A percentile compares a stretch with the other conserved stretches of the same genome.
Evolutionary conservation across 2,888 invertebrate species (phyloP).

Genomic region (Thereva unica): DNA sequence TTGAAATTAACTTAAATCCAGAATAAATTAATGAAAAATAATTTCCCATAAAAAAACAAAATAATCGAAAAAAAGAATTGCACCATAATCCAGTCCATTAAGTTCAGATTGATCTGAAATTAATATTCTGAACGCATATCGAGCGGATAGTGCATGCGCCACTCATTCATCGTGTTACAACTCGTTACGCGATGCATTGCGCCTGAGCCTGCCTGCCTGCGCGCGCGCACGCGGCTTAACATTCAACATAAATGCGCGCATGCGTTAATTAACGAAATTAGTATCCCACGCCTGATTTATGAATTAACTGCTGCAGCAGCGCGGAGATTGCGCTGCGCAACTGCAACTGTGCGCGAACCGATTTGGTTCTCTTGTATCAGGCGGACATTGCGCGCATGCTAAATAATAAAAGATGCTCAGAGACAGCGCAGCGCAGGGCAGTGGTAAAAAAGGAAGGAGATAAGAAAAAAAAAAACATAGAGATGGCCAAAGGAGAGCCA

Average conservation of each 20-base stretch:
- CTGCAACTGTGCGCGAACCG: background rate
- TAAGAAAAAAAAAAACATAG: too few species aligned
- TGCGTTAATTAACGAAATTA: slow-evolving; percentile 46
- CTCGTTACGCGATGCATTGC: slow-evolving; percentile 32
- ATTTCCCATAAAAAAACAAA: slow-evolving; percentile 23
- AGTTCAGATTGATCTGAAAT: slow-evolving; percentile 27
- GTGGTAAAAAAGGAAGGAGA: background rate
- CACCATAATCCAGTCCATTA: background rate
- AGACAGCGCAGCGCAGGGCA: background rate
- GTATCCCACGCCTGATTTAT: slow-evolving; percentile 54
- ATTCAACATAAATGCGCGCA: slow-evolving; percentile 39
- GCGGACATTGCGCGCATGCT: slow-evolving; percentile 39
- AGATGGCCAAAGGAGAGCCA: too few species aligned
- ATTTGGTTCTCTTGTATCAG: too few species aligned
- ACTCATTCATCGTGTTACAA: slow-evolving; percentile 32
- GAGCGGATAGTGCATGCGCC: slow-evolving; percentile 33
- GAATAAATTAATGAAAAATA: slow-evolving; percentile 18
- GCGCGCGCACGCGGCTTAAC: slow-evolving; percentile 40
- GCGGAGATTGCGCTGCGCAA: slow-evolving; percentile 21
- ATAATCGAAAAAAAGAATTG: slow-evolving; percentile 13
- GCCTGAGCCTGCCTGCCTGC: too few species aligned
- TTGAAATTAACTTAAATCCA: slow-evolving; percentile 1
- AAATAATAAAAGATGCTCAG: slow-evolving; percentile 19
- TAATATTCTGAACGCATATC: slow-evolving; percentile 29
- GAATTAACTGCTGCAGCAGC: slow-evolving; percentile 48